These are phyloP conservation scores for Eristalis intricaria DNA, from an alignment of 2,888 invertebrate species.

Conservation along the genomic window DNA sequence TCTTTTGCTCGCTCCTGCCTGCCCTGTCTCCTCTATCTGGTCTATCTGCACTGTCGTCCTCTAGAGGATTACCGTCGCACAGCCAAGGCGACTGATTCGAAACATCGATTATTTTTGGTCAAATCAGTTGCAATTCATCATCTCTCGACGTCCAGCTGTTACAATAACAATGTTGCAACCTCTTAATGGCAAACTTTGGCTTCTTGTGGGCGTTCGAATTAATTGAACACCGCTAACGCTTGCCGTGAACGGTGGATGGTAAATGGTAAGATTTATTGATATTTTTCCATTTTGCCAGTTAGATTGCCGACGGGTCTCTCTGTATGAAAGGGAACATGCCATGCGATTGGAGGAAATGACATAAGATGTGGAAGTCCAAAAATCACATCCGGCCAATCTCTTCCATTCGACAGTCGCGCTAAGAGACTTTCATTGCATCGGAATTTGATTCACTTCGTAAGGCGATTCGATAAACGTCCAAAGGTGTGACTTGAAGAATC, in stretches of 20 bases:
- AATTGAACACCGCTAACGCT: conserved; percentile 43
- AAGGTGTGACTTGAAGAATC: not conserved
- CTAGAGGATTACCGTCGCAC: conserved; percentile 38
- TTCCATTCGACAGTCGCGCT: not conserved
- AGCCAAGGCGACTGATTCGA: conserved; percentile 24
- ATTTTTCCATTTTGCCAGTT: not conserved
- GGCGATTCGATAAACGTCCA: not conserved
- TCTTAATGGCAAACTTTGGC: conserved; percentile 2
- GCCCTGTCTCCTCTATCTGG: not conserved
- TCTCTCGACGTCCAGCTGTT: conserved; percentile 5
- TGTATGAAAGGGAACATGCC: not conserved
- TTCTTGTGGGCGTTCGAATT: conserved; percentile 55
- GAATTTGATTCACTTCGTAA: not conserved
- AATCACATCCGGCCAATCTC: not conserved
- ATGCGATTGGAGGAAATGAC: not conserved
- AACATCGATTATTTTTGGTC: conserved; percentile 50
- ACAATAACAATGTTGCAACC: conserved; percentile 51
- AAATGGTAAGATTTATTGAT: conserved; percentile 1
- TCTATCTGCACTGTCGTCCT: not conserved
- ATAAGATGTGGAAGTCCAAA: not conserved
- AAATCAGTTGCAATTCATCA: conserved; percentile 64
- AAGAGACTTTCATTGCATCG: not conserved
- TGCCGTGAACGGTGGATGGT: not conserved
- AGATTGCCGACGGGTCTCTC: not conserved
- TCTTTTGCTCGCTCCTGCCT: conserved; percentile 9